These are phyloP conservation scores for Microtus californicus DNA, from an alignment of 2,797 vertebrate genomes.

Conservation along the genomic window DNA sequence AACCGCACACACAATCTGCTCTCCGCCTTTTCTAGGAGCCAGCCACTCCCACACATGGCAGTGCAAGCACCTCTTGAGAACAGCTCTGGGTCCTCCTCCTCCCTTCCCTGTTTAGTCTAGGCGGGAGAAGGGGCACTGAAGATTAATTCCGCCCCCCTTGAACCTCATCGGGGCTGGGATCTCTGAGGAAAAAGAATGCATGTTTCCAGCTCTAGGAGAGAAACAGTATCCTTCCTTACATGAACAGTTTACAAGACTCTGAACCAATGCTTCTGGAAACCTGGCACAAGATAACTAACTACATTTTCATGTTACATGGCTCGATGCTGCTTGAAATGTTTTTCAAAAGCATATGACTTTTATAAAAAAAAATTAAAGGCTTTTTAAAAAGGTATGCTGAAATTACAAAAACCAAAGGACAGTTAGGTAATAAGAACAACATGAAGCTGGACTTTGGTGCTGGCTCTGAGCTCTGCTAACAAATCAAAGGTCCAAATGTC, in stretches of 20 bases:
- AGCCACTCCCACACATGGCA: rapidly evolving
- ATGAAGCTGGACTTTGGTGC: background rate
- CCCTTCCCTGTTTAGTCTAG: background rate
- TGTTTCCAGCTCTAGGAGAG: background rate
- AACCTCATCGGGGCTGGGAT: background rate
- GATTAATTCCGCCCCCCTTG: background rate
- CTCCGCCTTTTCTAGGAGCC: background rate
- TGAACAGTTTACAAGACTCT: background rate
- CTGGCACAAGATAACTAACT: background rate
- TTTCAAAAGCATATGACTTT: background rate
- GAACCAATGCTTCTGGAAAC: background rate
- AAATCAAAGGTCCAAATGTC: background rate
- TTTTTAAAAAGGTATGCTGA: constrained; percentile 23
- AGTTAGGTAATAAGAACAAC: background rate
- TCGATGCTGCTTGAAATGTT: background rate
- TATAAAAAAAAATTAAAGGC: background rate
- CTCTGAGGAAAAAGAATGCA: background rate
- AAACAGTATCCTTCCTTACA: constrained; percentile 1
- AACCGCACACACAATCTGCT: background rate
- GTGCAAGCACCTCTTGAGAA: background rate
- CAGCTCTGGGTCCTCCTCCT: background rate
- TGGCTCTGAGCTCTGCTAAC: background rate
- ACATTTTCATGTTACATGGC: background rate
- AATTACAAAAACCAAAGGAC: background rate
- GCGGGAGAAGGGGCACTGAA: background rate